Evolutionary conservation across 2,797 vertebrate species (phyloP).

Genomic region (Myiotriccus ornatus): DNA sequence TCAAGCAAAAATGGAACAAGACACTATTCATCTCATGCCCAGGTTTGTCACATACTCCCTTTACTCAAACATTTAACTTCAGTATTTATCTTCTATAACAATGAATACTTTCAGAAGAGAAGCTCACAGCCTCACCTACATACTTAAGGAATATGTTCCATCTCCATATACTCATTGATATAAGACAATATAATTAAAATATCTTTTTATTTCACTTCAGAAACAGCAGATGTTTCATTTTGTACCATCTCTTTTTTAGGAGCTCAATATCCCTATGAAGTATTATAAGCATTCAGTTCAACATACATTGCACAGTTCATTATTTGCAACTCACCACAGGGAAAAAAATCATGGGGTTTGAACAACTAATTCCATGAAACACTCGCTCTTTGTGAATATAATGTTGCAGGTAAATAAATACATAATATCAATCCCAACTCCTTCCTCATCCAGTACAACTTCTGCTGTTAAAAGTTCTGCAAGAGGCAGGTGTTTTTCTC

Average conservation of each 20-base stretch:
- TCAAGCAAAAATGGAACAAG: not conserved
- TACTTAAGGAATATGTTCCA: not conserved
- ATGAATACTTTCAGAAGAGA: not conserved
- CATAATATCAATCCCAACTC: not conserved
- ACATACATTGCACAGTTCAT: not conserved
- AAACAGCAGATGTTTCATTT: not conserved
- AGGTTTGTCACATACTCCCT: not conserved
- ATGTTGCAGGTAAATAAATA: not conserved
- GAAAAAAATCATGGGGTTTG: fast-evolving
- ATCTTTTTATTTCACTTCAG: not conserved
- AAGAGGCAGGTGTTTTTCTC: not conserved
- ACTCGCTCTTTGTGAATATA: not conserved
- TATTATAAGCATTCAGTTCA: not conserved
- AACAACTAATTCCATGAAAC: not conserved
- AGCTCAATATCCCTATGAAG: not conserved
- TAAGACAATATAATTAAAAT: not conserved
- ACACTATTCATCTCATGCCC: fast-evolving
- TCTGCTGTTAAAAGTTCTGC: not conserved
- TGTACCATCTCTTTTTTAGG: not conserved
- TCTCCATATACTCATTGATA: not conserved
- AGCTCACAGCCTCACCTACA: not conserved
- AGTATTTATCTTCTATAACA: not conserved
- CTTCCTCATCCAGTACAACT: not conserved
- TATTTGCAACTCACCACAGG: not conserved
- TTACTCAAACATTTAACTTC: not conserved